A percentile compares a stretch with the other conserved stretches of the same genome.
Conservation (phyloP, 1,140 invertebrate species). For the Melitaea cinxia region DNA sequence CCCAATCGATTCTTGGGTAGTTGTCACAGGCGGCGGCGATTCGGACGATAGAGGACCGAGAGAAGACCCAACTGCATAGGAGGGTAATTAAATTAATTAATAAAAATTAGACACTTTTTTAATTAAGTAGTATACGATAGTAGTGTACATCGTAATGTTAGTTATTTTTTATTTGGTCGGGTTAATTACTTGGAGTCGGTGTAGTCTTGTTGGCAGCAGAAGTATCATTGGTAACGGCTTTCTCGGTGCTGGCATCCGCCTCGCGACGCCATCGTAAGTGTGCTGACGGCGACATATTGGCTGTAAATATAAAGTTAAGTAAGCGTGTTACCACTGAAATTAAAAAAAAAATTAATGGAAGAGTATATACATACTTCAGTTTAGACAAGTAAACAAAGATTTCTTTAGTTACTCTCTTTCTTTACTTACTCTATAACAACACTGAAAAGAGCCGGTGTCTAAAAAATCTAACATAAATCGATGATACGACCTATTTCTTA, state of each 20-base stretch:
- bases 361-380: too few species aligned
- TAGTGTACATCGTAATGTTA: too few species aligned
- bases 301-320: constrained; percentile 36
- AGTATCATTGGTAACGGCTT: neutral
- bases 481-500: too few species aligned
- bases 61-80: constrained; percentile 20
- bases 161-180: too few species aligned
- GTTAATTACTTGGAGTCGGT: neutral
- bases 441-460: too few species aligned
- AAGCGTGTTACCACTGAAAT: neutral
- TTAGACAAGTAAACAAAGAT: too few species aligned
- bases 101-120: neutral
- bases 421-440: too few species aligned
- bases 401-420: too few species aligned
- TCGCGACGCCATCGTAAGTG: constrained; percentile 70
- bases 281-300: constrained; percentile 59
- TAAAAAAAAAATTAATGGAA: too few species aligned
- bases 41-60: constrained; percentile 26
- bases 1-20: constrained; percentile 54
- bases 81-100: neutral
- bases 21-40: constrained; percentile 33
- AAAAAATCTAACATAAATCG: too few species aligned
- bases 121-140: neutral
- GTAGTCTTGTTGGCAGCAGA: constrained; percentile 11
- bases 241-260: constrained; percentile 34